Conservation (phyloP, 2,797 vertebrate genomes). For the Moxostoma hubbsi region DNA sequence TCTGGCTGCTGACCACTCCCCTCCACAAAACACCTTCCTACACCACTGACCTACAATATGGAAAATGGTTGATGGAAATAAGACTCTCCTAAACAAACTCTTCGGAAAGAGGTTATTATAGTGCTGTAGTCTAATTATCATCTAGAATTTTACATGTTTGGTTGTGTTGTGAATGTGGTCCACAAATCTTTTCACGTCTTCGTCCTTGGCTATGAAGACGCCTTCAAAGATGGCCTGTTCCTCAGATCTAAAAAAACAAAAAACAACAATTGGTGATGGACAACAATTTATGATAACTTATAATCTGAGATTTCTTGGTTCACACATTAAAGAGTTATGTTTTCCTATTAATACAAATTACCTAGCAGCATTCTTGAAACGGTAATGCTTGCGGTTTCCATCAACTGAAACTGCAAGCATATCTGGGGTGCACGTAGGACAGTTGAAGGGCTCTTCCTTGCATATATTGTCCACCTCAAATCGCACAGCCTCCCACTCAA, state of each 20-base stretch:
- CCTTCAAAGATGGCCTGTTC: slow-evolving; percentile 44
- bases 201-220: slow-evolving; percentile 36
- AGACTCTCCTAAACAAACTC: background rate
- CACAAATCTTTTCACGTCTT: slow-evolving; percentile 38
- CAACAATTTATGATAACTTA: background rate
- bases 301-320: background rate
- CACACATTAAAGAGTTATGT: background rate
- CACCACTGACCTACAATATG: slow-evolving; percentile 45
- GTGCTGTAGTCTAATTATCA: background rate
- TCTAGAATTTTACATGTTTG: slow-evolving; percentile 41
- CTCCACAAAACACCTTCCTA: slow-evolving; percentile 37
- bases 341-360: slow-evolving; percentile 14
- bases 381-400: slow-evolving; percentile 42
- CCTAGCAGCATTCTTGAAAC: slow-evolving; percentile 35
- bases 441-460: slow-evolving; percentile 36
- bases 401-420: slow-evolving; percentile 41
- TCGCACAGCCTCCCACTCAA: slow-evolving; percentile 3
- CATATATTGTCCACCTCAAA: slow-evolving; percentile 14
- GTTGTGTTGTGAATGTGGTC: slow-evolving; percentile 24
- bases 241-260: slow-evolving; percentile 34
- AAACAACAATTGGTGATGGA: too few relatives aligned
- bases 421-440: slow-evolving; percentile 21
- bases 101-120: background rate
- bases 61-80: slow-evolving; percentile 1
- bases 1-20: slow-evolving; percentile 46